A percentile compares a stretch with the other conserved stretches of the same genome.
These are phyloP conservation scores for Dasyprocta punctata DNA, from an alignment of 2,113 vertebrate genomes.

Conservation along the genomic window DNA sequence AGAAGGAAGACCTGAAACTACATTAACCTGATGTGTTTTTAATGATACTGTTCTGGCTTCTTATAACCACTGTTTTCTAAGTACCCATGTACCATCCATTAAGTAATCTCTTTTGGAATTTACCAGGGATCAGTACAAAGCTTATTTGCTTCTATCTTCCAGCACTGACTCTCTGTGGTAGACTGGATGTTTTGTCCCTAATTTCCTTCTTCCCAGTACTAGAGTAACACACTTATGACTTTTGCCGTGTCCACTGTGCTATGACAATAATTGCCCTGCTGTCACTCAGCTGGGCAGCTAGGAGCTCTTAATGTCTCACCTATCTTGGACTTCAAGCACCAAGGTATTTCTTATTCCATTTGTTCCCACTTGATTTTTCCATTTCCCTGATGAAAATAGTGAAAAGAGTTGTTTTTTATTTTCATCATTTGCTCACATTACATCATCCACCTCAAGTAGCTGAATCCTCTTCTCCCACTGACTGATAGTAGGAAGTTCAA, in stretches of 20 bases:
- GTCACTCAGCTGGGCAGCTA: background rate
- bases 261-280: background rate
- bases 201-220: background rate
- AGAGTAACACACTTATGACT: background rate
- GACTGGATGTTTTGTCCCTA: background rate
- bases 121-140: background rate
- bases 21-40: background rate
- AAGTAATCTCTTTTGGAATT: background rate
- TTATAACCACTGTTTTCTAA: background rate
- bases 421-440: background rate
- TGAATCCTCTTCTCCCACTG: background rate
- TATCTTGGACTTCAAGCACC: background rate
- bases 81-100: background rate
- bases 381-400: background rate
- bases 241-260: background rate
- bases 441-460: background rate
- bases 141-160: background rate
- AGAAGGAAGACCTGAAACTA: background rate
- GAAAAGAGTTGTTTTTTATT: background rate
- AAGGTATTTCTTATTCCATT: background rate
- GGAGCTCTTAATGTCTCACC: background rate
- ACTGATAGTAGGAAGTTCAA: background rate
- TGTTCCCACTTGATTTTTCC: background rate
- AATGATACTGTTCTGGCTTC: background rate
- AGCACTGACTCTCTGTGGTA: background rate